These are phyloP conservation scores for Otolemur garnettii DNA, from an alignment of 2,113 vertebrate species.

Conservation along the genomic window DNA sequence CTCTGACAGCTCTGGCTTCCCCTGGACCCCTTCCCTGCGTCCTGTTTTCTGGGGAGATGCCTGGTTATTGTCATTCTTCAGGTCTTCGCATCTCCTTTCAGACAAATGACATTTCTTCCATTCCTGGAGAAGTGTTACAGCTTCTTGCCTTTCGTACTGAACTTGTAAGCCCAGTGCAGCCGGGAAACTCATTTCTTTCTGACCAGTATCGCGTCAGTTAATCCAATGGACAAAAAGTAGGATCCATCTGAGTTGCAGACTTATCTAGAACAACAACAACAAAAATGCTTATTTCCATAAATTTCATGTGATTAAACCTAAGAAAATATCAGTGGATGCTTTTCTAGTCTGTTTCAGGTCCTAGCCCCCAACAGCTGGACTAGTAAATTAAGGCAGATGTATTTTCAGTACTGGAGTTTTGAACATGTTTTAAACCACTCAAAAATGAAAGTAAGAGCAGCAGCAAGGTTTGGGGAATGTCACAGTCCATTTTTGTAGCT, in stretches of 20 bases:
- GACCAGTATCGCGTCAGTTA: neutral
- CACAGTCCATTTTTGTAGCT: neutral
- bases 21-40: neutral
- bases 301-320: neutral
- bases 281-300: neutral
- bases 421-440: neutral
- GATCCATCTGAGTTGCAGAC: neutral
- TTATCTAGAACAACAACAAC: neutral
- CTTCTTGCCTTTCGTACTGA: neutral
- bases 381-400: neutral
- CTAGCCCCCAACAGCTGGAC: neutral
- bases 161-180: neutral
- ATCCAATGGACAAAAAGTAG: neutral
- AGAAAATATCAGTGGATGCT: neutral
- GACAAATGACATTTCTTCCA: conserved; percentile 68
- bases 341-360: neutral
- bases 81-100: conserved; percentile 60
- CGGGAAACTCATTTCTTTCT: neutral
- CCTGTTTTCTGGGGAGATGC: conserved; percentile 61
- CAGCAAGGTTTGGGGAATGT: neutral
- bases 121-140: conserved; percentile 66
- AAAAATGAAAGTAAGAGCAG: conserved; percentile 51
- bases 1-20: conserved; percentile 9
- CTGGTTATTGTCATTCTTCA: conserved; percentile 73
- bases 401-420: neutral